Evolutionary conservation across 2,797 vertebrate genomes (phyloP).

Genomic region (Pipistrellus pygmaeus): DNA sequence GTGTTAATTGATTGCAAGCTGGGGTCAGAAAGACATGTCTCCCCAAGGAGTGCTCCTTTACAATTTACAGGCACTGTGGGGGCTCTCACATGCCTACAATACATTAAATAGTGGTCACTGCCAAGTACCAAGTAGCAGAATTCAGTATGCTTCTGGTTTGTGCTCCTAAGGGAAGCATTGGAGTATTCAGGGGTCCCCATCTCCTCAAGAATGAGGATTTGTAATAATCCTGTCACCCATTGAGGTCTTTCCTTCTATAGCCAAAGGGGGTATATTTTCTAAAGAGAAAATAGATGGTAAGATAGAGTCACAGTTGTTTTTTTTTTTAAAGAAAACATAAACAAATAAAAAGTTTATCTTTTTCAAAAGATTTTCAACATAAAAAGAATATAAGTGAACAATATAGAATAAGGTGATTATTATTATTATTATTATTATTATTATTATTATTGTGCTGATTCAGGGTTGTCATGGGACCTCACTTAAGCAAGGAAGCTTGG

Average conservation of each 20-base stretch:
- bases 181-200: not conserved
- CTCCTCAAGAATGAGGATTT: slow-evolving; percentile 12
- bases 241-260: not conserved
- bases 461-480: not conserved
- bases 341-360: not conserved
- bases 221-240: slow-evolving; percentile 37
- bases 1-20: slow-evolving; percentile 75
- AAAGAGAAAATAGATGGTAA: not conserved
- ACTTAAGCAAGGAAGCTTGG: not conserved
- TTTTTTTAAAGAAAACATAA: not conserved
- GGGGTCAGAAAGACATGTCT: slow-evolving; percentile 79
- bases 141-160: slow-evolving; percentile 40
- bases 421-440: too few relatives aligned
- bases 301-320: not conserved
- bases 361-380: slow-evolving; percentile 29
- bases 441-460: not conserved
- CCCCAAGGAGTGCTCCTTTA: slow-evolving; percentile 69
- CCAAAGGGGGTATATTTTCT: not conserved
- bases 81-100: slow-evolving; percentile 56
- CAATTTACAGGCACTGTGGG: slow-evolving; percentile 55
- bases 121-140: slow-evolving; percentile 72
- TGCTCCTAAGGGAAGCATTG: not conserved
- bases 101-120: slow-evolving; percentile 72
- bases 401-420: not conserved
- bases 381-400: not conserved